Evolutionary conservation across 2,888 invertebrate genomes (phyloP), one percentile per base, ranked within the genome.

Genomic region (Ormia ochracea): DNA sequence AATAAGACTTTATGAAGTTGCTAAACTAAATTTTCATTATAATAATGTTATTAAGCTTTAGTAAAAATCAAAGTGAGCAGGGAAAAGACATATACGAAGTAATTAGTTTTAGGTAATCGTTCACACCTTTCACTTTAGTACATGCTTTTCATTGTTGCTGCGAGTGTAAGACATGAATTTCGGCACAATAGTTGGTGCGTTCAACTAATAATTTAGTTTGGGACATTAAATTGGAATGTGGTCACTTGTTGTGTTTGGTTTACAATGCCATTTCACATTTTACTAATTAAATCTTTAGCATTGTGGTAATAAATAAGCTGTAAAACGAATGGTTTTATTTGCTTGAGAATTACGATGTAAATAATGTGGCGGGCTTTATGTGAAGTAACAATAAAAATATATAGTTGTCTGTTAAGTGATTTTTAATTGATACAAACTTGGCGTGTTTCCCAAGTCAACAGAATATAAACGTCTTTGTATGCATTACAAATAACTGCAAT

Each of bases 111-210:
- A 3, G 26, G 12, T 28, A 59, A 59, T 17, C 28, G 33, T 9
- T 12, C 12, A 43, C 23, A 59, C 59, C 59, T 59, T 59, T 59
- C 59, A 59, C 59, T 59, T 26, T 23, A 21, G 12, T 9, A 41
- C 10, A 19, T 43, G 10, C 10, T 3, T 4, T 23, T 38, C 4
- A 12, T 21, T 4, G 31, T 54, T 28, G 4, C 19, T 23, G n/a
- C 17, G 33, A 36, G n/a, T 36, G 56, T 38, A 19, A 31, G 33
- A 33, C 5, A 10, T 2, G 0, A 12, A 54, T 23, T 23, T 48
- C 2, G 3, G 9, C 4, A 4, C 4, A 10, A n/a, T 4, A 28
- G 6, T n/a, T 4, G 6, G 6, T 28, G 28, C 4, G 6, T 28
- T 28, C 4, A 41, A 41, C n/a, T n/a, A n/a, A 50, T n/a, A 26